These are phyloP conservation scores for Typhlomys cinereus DNA, from an alignment of 2,113 vertebrate genomes.

Conservation along the genomic window DNA sequence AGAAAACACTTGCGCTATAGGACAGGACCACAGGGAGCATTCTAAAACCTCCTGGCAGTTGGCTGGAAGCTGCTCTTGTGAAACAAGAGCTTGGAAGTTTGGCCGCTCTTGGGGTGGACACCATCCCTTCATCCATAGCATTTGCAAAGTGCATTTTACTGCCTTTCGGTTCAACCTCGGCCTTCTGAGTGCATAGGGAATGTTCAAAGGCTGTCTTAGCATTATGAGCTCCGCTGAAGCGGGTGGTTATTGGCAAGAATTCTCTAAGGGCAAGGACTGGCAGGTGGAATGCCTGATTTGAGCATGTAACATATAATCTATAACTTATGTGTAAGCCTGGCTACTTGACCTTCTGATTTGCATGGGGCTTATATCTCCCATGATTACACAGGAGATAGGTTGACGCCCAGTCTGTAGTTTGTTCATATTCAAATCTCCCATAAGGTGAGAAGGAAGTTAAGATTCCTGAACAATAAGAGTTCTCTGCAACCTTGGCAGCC, in stretches of 20 bases:
- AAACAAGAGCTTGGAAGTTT: neutral
- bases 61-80: neutral
- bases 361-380: neutral
- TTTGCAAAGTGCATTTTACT: neutral
- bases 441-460: neutral
- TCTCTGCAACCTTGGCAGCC: neutral
- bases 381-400: neutral
- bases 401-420: neutral
- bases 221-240: neutral
- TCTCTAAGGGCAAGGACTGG: neutral
- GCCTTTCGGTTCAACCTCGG: neutral
- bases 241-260: neutral
- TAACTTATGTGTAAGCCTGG: neutral
- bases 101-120: neutral
- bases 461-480: neutral
- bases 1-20: neutral
- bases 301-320: too few relatives aligned
- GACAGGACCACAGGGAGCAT: neutral
- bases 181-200: neutral
- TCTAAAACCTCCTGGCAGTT: neutral
- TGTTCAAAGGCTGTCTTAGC: neutral
- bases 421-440: neutral
- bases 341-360: neutral
- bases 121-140: neutral
- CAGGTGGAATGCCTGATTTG: neutral